A percentile compares a stretch with the other conserved stretches of the same genome.
Evolutionary conservation across 2,113 vertebrate species (phyloP).

Genomic region (Menura novaehollandiae): DNA sequence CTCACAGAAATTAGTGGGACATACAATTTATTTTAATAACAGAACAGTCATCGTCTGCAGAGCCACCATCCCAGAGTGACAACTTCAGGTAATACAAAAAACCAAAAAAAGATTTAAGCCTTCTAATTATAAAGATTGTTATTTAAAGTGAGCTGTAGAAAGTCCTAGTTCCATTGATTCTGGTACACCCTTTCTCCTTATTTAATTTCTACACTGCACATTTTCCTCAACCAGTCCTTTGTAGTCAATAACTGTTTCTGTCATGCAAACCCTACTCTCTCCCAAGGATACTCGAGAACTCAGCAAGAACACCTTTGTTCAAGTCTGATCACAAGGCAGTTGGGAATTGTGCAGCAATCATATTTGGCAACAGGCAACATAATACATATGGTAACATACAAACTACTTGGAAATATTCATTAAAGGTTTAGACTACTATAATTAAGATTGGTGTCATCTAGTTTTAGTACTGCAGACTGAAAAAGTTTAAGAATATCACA

Average conservation of each 20-base stretch:
- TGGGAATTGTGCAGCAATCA: not conserved
- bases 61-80: not conserved
- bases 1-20: not conserved
- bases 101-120: not conserved
- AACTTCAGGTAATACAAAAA: not conserved
- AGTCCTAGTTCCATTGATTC: not conserved
- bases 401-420: not conserved
- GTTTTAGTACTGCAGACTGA: not conserved
- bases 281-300: not conserved
- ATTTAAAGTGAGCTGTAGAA: not conserved
- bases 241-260: not conserved
- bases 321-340: not conserved
- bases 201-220: not conserved
- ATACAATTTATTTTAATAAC: not conserved
- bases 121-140: not conserved
- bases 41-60: not conserved
- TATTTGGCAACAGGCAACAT: not conserved
- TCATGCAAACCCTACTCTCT: not conserved
- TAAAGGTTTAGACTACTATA: not conserved
- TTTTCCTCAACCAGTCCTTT: not conserved
- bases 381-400: not conserved
- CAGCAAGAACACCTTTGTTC: not conserved
- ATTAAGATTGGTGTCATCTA: not conserved
- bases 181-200: not conserved
- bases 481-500: not conserved